These are phyloP conservation scores for Drosophila tripunctata DNA, from an alignment of 2,888 invertebrate genomes.

Conservation along the genomic window DNA sequence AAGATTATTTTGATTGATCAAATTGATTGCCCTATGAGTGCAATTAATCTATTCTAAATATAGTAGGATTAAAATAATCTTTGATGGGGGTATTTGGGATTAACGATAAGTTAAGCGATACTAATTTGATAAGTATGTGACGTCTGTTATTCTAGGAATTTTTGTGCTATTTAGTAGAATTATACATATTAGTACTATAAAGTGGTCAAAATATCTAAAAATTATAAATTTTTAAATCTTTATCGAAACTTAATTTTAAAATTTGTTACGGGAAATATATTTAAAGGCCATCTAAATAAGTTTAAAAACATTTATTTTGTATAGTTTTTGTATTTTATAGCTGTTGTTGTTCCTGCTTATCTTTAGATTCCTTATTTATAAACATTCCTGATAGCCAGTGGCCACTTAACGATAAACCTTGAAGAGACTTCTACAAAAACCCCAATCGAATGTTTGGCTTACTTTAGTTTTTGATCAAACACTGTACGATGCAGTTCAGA, in stretches of 20 bases:
- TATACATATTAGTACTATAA: too few species aligned
- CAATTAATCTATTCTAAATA: neutral
- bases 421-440: constrained; percentile 11
- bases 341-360: constrained; percentile 13
- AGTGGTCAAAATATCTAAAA: too few species aligned
- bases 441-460: neutral
- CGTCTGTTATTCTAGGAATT: constrained; percentile 3
- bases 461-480: constrained; percentile 15
- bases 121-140: constrained; percentile 15
- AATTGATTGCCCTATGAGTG: neutral
- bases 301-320: too few species aligned
- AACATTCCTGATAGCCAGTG: constrained; percentile 9
- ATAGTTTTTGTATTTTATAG: too few species aligned
- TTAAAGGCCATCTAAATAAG: too few species aligned
- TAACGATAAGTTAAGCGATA: neutral
- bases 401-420: constrained; percentile 29
- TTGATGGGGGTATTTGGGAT: neutral
- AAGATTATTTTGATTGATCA: too few species aligned
- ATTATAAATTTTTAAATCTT: too few species aligned
- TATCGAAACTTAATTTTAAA: too few species aligned
- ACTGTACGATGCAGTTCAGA: constrained; percentile 19
- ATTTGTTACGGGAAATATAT: too few species aligned
- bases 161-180: neutral
- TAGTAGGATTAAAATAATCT: neutral
- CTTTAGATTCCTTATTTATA: constrained; percentile 4